Evolutionary conservation across 2,113 vertebrate genomes (phyloP).

Genomic region (Ondatra zibethicus): DNA sequence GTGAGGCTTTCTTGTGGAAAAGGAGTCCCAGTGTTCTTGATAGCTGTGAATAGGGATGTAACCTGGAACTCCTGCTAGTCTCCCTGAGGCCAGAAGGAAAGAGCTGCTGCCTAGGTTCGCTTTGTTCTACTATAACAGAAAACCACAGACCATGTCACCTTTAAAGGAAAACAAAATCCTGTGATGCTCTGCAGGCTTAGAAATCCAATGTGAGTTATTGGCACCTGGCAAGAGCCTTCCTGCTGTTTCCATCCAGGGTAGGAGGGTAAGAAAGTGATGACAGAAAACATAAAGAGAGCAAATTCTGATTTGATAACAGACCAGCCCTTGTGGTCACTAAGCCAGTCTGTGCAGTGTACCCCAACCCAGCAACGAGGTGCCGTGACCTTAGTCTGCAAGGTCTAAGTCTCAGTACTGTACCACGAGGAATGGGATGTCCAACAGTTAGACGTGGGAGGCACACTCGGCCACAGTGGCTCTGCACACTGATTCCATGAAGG

Average conservation of each 20-base stretch:
- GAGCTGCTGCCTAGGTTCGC: too few relatives aligned
- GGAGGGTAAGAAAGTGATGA: not conserved
- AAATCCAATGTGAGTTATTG: not conserved
- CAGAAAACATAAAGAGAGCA: not conserved
- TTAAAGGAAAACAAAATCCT: not conserved
- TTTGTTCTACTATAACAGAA: not conserved
- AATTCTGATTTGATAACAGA: not conserved
- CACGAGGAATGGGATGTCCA: too few relatives aligned
- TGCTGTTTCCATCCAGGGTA: not conserved
- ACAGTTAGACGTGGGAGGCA: not conserved
- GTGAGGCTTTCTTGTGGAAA: not conserved
- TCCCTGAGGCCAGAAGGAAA: not conserved
- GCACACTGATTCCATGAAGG: not conserved
- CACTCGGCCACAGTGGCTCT: too few relatives aligned
- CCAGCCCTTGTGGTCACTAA: not conserved
- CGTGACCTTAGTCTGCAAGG: not conserved
- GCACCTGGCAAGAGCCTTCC: not conserved
- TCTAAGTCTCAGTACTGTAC: not conserved
- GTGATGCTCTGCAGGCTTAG: not conserved
- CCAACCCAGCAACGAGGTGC: accelerated
- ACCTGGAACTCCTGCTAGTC: not conserved
- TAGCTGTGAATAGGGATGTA: not conserved
- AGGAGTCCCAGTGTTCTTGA: accelerated
- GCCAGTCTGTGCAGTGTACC: not conserved
- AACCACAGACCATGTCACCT: not conserved